These are phyloP conservation scores for Asarcornis scutulata DNA, from an alignment of 2,113 vertebrate genomes.

Conservation along the genomic window DNA sequence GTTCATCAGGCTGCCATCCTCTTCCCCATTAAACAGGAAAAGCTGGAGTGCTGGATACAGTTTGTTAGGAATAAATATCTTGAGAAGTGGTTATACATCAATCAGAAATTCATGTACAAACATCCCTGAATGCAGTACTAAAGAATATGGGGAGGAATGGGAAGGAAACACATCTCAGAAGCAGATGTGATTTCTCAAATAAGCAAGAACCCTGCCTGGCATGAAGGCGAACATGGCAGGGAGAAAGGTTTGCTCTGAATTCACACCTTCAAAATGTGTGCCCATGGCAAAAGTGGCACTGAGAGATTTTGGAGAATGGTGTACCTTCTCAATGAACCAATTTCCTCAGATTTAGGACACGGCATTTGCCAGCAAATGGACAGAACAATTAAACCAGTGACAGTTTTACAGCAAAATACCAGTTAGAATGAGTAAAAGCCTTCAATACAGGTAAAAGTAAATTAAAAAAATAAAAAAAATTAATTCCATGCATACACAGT, in stretches of 20 bases:
- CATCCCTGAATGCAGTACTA: background rate
- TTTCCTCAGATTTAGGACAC: conserved; percentile 56
- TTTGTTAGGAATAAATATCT: conserved; percentile 26
- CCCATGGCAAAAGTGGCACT: background rate
- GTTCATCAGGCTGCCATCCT: background rate
- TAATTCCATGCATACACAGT: conserved; percentile 77
- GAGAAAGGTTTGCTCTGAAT: background rate
- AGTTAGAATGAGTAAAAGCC: conserved; percentile 75
- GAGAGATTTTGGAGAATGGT: background rate
- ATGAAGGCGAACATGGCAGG: background rate
- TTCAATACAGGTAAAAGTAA: conserved; percentile 67
- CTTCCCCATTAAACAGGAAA: background rate
- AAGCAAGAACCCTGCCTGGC: background rate
- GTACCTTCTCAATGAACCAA: conserved; percentile 49
- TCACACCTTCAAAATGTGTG: background rate
- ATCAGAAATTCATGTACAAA: background rate
- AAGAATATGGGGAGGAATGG: background rate
- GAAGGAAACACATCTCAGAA: background rate
- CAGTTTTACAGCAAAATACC: conserved; percentile 79
- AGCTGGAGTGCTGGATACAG: background rate
- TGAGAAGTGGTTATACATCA: background rate
- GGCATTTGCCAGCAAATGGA: conserved; percentile 61
- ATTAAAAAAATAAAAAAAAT: conserved; percentile 57
- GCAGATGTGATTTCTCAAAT: background rate
- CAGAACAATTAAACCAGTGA: conserved; percentile 76